Evolutionary conservation across 2,797 vertebrate species (phyloP), one percentile per base, ranked within the genome.

Genomic region (Lutjanus argentimaculatus): DNA sequence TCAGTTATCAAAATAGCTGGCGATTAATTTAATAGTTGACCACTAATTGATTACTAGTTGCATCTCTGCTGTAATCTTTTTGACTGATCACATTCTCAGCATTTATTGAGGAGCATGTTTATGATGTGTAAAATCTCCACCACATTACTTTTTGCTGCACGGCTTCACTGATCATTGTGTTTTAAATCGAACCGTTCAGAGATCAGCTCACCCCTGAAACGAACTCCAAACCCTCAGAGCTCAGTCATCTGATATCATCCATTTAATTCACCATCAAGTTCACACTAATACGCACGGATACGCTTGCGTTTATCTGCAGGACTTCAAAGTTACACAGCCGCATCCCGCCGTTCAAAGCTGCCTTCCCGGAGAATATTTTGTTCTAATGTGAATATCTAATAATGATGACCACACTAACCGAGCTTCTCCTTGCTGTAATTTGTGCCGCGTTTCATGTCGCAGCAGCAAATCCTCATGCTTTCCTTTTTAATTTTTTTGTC

Each of bases 401-500:
- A 95, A 91, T 55, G 90, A 86, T 83, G 89, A 93, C 93, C 93
- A 79, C 93, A 92, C 88, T 88, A 92, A 90, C 93, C 91, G 42
- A 85, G 90, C 86, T 72, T 79, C 88, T 88, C 69, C 85, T 88
- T 80, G 90, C 94, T 96, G 94, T 96, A 95, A 95, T 95, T 94
- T 94, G 92, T 75, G 91, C 89, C 82, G 90, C 92, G 91, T 95
- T 96, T 96, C 94, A 96, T 95, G 93, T 95, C 86, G 74, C 64
- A 92, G 93, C 92, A 93, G 93, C 93, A 94, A 95, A 95, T 96
- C 92, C 97, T 94, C 95, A 66, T 95, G 96, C 95, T 94, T 97
- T 97, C 93, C 96, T 97, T 97, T 97, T 97, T 96, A 96, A 97
- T 97, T 97, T 97, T 97, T 97, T 96, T 97, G 95, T 97, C 96